Evolutionary conservation across 1,140 invertebrate genomes (phyloP).

Genomic region (Sinonovacula constricta): DNA sequence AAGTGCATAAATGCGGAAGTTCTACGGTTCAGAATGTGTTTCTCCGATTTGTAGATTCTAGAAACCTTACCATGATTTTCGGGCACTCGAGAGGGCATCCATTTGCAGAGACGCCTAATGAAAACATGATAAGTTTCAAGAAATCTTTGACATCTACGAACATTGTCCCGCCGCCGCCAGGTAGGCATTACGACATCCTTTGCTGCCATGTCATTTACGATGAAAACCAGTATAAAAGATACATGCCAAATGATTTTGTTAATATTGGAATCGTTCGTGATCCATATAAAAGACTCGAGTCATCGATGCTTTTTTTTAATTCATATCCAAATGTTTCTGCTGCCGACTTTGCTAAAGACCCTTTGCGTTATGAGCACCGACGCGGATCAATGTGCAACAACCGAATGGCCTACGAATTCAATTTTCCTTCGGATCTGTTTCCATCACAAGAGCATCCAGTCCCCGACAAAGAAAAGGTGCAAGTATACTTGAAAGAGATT

Average conservation of each 20-base stretch:
- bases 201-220: conserved; percentile 62
- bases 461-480: conserved; percentile 35
- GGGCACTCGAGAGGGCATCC: conserved; percentile 57
- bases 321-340: conserved; percentile 30
- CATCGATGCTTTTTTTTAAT: conserved; percentile 58
- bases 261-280: conserved; percentile 60
- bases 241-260: conserved; percentile 55
- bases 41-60: conserved; percentile 79
- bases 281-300: conserved; percentile 57
- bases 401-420: conserved; percentile 61
- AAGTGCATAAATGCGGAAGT: conserved; percentile 80
- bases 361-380: conserved; percentile 43
- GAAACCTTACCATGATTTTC: conserved; percentile 79
- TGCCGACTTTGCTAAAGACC: conserved; percentile 26
- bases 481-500: conserved; percentile 29
- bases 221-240: conserved; percentile 29
- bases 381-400: conserved; percentile 55
- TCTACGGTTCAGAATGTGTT: conserved; percentile 80
- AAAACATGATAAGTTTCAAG: conserved; percentile 51
- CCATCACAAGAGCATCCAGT: conserved; percentile 3
- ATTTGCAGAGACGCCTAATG: conserved; percentile 11
- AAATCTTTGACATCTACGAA: conserved; percentile 18
- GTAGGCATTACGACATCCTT: conserved; percentile 57
- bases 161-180: conserved; percentile 34
- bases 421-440: conserved; percentile 44